Evolutionary conservation across 2,113 vertebrate species (phyloP).

Genomic region (Opisthocomus hoazin): DNA sequence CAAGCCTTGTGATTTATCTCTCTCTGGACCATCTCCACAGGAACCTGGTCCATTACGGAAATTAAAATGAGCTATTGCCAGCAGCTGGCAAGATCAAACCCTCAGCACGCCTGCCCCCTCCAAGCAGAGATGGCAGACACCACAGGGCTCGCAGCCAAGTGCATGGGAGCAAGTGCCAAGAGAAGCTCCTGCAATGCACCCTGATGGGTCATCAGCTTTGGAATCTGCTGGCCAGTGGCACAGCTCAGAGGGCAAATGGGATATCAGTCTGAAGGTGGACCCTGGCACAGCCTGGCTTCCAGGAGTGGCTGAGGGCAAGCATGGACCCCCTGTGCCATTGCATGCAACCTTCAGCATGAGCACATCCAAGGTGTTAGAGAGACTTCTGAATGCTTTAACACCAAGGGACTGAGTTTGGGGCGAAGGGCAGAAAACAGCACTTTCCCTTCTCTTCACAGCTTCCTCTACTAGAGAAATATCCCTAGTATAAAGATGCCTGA

Average conservation of each 20-base stretch:
- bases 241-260: background rate
- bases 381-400: background rate
- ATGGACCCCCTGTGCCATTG: fast-evolving
- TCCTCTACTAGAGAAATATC: background rate
- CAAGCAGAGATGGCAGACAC: background rate
- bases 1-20: slow-evolving; percentile 29
- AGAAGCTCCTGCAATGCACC: background rate
- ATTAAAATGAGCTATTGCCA: slow-evolving; percentile 64
- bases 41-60: slow-evolving; percentile 61
- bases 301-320: background rate
- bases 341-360: background rate
- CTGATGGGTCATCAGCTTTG: background rate
- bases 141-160: background rate
- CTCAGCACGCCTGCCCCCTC: background rate
- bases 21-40: background rate
- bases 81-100: slow-evolving; percentile 39
- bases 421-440: background rate
- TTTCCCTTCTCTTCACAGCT: background rate
- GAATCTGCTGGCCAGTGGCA: background rate
- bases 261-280: background rate
- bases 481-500: background rate
- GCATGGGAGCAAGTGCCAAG: background rate
- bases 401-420: background rate
- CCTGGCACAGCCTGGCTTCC: background rate
- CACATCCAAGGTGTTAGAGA: background rate